Conservation (phyloP, 1,140 invertebrate genomes). For the Pinna nobilis region DNA sequence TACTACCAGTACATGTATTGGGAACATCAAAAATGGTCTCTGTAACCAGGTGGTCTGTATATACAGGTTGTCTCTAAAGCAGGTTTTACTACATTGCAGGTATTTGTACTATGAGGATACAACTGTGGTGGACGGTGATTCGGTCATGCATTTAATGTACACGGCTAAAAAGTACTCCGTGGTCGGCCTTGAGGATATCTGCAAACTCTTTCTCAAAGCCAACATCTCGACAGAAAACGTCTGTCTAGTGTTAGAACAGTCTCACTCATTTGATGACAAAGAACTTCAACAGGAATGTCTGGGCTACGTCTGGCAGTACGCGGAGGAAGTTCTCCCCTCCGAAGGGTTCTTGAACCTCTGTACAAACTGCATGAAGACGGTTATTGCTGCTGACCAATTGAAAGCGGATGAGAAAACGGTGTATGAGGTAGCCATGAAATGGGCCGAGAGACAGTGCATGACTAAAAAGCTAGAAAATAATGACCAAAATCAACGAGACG, state of each 20-base stretch:
- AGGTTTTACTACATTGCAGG: no score
- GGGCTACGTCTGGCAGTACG: conserved; percentile 30
- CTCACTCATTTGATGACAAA: conserved; percentile 37
- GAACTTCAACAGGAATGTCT: conserved; percentile 40
- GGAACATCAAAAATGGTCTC: no score
- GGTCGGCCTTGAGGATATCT: no score
- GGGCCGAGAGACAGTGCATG: conserved; percentile 36
- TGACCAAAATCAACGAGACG: conserved; percentile 25
- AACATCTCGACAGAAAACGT: no score
- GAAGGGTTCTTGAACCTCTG: conserved; percentile 38
- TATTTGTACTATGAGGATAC: no score
- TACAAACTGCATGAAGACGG: conserved; percentile 27
- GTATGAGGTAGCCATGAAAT: conserved; percentile 36
- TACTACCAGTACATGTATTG: no score
- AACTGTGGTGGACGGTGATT: no score
- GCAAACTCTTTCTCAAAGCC: no score
- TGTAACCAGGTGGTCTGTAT: no score
- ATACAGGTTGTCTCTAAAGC: no score
- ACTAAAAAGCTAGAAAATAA: conserved; percentile 16
- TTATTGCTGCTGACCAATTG: conserved; percentile 38
- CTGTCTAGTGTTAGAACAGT: conserved; percentile 49
- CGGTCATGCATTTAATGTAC: no score
- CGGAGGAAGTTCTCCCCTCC: conserved; percentile 25
- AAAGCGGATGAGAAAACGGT: conserved; percentile 30
- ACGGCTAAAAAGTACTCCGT: no score